Evolutionary conservation across 2,113 vertebrate species (phyloP).

Genomic region (Penelope pileata): DNA sequence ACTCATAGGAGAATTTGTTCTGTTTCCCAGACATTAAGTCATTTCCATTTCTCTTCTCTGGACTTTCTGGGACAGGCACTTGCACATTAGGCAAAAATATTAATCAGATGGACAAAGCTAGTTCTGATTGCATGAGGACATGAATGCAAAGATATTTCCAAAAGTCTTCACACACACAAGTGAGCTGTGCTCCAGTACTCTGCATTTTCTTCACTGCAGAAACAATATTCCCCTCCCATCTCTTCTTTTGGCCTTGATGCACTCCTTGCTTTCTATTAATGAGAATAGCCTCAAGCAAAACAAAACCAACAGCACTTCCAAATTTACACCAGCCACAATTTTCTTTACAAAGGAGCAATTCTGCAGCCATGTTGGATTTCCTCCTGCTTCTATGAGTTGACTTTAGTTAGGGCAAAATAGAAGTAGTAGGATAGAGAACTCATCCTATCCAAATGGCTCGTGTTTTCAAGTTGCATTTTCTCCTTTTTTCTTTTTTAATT

Average conservation of each 20-base stretch:
- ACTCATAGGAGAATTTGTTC: background rate
- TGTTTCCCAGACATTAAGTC: background rate
- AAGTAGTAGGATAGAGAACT: background rate
- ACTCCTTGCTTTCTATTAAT: background rate
- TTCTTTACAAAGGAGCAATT: background rate
- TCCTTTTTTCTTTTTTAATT: background rate
- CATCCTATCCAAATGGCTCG: background rate
- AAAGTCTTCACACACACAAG: background rate
- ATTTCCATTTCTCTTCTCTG: background rate
- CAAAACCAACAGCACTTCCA: background rate
- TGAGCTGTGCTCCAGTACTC: background rate
- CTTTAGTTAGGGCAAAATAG: background rate
- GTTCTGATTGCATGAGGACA: accelerated
- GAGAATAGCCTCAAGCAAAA: background rate
- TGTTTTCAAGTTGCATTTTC: background rate
- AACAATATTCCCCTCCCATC: background rate
- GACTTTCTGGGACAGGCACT: background rate
- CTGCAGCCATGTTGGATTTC: background rate
- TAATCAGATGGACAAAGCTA: background rate
- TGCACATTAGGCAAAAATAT: background rate
- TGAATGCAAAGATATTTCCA: background rate
- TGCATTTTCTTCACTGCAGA: background rate
- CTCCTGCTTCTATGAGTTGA: background rate
- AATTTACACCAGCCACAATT: background rate
- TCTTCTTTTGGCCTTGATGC: background rate